Percentiles rank a stretch among this genome's conserved stretches.
phyloP scores from a whole-genome alignment of 2,888 invertebrate genomes.

The Cyaniris semiargus region DNA sequence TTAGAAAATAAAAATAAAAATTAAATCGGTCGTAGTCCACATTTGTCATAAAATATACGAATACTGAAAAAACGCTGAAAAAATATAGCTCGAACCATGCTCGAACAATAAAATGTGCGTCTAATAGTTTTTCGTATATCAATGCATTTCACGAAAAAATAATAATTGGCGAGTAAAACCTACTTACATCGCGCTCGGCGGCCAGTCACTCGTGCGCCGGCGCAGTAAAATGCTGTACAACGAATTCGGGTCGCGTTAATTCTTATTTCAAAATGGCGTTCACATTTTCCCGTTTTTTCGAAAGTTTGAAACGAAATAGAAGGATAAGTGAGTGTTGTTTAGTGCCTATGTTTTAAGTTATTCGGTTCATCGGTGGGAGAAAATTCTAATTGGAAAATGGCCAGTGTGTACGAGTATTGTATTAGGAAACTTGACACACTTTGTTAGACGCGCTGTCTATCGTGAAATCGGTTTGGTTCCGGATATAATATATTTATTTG shows the following conservation, averaged over 20 bases:
- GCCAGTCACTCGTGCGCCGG: constrained; percentile 45
- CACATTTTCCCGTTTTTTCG: constrained; percentile 37
- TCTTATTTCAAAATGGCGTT: constrained; percentile 41
- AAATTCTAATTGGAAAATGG: constrained; percentile 23
- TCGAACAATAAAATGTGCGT: not conserved
- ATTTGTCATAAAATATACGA: not conserved
- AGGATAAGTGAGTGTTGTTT: constrained; percentile 40
- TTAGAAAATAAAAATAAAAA: not conserved
- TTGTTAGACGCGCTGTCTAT: constrained; percentile 14
- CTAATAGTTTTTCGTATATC: constrained; percentile 35
- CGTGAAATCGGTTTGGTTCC: constrained; percentile 25
- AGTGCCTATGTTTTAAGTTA: constrained; percentile 33
- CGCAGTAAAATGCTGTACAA: constrained; percentile 42
- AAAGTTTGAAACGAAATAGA: constrained; percentile 40
- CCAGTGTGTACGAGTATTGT: constrained; percentile 15
- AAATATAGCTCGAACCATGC: not conserved
- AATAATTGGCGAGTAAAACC: constrained; percentile 41
- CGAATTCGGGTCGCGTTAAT: constrained; percentile 35
- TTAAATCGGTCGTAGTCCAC: not conserved
- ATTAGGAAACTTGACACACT: constrained; percentile 29
- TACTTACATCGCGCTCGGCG: constrained; percentile 37
- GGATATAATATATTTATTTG: constrained; percentile 1
- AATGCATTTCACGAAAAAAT: constrained; percentile 39
- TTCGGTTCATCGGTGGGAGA: constrained; percentile 25
- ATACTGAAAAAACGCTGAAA: not conserved